phyloP scores from a whole-genome alignment of 2,888 invertebrate genomes.

The Eilema sororculum region DNA sequence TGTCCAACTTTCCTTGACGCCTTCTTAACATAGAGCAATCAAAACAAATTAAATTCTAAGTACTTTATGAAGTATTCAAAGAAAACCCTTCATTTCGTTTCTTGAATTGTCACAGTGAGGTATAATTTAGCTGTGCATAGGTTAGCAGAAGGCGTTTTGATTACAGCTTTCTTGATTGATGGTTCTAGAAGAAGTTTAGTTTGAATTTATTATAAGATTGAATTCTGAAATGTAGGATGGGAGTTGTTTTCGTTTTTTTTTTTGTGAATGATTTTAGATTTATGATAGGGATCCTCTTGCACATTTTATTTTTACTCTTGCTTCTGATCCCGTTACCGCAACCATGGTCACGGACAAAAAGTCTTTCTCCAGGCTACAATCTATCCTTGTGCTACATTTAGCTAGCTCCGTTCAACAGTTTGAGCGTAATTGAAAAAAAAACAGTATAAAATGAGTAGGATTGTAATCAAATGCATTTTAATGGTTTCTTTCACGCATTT shows the following conservation, averaged over 20 bases:
- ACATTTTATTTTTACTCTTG: too few relatives aligned
- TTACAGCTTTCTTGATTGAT: constrained; percentile 18
- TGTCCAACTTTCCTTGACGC: neutral
- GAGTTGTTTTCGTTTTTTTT: neutral
- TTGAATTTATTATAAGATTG: constrained; percentile 9
- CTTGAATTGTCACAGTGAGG: constrained; percentile 17
- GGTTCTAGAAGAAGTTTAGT: neutral
- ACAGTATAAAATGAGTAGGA: too few relatives aligned
- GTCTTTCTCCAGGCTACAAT: too few relatives aligned
- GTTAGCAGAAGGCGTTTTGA: constrained; percentile 35
- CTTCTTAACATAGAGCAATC: constrained; percentile 13
- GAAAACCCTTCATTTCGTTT: constrained; percentile 40
- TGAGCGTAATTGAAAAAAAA: too few relatives aligned
- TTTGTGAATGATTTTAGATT: too few relatives aligned
- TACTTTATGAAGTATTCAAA: constrained; percentile 7
- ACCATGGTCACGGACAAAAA: too few relatives aligned
- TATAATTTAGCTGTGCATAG: constrained; percentile 37
- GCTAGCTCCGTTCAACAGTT: too few relatives aligned
- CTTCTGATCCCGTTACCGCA: too few relatives aligned
- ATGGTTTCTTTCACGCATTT: neutral
- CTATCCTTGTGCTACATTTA: too few relatives aligned
- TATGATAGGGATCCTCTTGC: too few relatives aligned
- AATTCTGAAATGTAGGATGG: neutral
- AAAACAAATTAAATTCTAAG: constrained; percentile 4
- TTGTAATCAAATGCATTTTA: too few relatives aligned